Conservation (phyloP, 2,888 invertebrate species). For the Drosophila macrospina region DNA sequence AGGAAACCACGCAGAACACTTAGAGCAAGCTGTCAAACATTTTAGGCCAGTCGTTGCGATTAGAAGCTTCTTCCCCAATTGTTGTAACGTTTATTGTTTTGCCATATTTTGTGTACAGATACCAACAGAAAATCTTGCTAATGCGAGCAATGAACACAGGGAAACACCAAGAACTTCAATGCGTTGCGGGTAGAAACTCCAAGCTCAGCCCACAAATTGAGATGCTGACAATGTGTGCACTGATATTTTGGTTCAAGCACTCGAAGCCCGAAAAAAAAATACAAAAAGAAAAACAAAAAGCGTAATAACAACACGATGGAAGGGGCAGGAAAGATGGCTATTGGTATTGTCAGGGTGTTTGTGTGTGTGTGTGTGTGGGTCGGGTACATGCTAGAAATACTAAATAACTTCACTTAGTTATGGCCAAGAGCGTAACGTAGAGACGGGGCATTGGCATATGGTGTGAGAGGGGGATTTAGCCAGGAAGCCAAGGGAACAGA, state of each 20-base stretch:
- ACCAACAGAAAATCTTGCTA: slow-evolving; percentile 46
- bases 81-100: slow-evolving; percentile 77
- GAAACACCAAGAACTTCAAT: not conserved
- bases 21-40: slow-evolving; percentile 61
- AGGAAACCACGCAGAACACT: slow-evolving; percentile 45
- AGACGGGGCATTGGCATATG: slow-evolving; percentile 3
- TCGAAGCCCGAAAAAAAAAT: slow-evolving; percentile 13
- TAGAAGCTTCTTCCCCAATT: slow-evolving; percentile 54
- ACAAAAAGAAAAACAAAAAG: slow-evolving; percentile 24
- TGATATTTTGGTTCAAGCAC: slow-evolving; percentile 54
- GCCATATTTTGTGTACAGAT: slow-evolving; percentile 63
- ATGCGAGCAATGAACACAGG: slow-evolving; percentile 52
- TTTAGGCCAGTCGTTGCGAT: slow-evolving; percentile 50
- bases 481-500: slow-evolving; percentile 27
- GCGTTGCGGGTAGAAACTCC: not conserved
- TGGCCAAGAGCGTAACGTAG: slow-evolving; percentile 48
- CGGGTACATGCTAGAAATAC: slow-evolving; percentile 71
- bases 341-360: slow-evolving; percentile 10
- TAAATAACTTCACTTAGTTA: slow-evolving; percentile 76
- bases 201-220: slow-evolving; percentile 53
- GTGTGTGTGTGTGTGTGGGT: slow-evolving; percentile 21
- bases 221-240: slow-evolving; percentile 76
- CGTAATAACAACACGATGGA: slow-evolving; percentile 54
- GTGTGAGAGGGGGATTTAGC: slow-evolving; percentile 13
- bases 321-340: slow-evolving; percentile 14